These are phyloP conservation scores for Malurus melanocephalus DNA, from an alignment of 2,113 vertebrate species.

Conservation along the genomic window DNA sequence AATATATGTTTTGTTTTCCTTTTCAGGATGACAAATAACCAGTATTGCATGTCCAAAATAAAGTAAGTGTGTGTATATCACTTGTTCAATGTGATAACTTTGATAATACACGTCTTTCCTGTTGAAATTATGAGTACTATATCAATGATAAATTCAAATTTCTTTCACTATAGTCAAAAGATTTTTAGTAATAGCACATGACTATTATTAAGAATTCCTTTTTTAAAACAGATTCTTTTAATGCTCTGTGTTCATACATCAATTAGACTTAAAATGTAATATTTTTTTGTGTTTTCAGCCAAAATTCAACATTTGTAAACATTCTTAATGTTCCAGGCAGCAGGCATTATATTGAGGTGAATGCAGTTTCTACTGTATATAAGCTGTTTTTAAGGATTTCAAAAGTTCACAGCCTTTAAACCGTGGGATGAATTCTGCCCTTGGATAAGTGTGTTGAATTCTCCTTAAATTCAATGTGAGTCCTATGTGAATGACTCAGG, in stretches of 20 bases:
- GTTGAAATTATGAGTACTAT: not conserved
- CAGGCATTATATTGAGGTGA: not conserved
- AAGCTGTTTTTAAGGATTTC: not conserved
- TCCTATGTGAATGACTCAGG: not conserved
- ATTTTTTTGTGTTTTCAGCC: not conserved
- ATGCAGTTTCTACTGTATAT: not conserved
- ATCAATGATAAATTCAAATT: not conserved
- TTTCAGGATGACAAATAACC: not conserved
- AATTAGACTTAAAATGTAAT: not conserved
- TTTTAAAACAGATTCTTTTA: not conserved
- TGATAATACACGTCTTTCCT: not conserved
- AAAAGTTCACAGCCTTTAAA: not conserved
- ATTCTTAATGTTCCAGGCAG: not conserved
- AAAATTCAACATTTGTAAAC: not conserved
- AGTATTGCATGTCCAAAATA: not conserved
- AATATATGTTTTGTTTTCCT: not conserved
- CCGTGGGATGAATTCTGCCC: not conserved
- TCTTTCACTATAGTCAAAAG: not conserved
- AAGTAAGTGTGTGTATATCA: not conserved
- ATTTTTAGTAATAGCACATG: not conserved
- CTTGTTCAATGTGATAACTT: not conserved
- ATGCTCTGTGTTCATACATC: not conserved
- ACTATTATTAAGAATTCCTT: not conserved
- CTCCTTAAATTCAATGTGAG: not conserved
- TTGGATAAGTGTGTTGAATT: not conserved